phyloP scores from a whole-genome alignment of 2,888 invertebrate species.

The Plusia festucae region DNA sequence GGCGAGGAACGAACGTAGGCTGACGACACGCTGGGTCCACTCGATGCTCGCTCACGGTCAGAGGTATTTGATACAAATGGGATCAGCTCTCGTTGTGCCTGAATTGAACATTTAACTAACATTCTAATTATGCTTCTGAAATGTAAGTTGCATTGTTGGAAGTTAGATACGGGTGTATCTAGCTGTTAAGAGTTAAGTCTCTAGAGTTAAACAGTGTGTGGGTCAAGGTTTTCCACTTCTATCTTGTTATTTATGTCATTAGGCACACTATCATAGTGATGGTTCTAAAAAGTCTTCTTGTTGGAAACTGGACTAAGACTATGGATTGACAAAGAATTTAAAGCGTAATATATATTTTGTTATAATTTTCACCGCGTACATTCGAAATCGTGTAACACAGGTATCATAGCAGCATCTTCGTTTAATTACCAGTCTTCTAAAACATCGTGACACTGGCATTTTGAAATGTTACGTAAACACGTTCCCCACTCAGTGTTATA shows the following conservation, averaged over 20 bases:
- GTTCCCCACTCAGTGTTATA: conserved; percentile 32
- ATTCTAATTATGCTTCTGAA: conserved; percentile 11
- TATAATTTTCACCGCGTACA: neutral
- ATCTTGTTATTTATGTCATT: no score
- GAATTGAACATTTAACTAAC: conserved; percentile 10
- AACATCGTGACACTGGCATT: neutral
- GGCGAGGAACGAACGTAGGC: conserved; percentile 16
- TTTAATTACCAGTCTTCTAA: neutral
- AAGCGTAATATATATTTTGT: no score
- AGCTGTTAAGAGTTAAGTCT: no score
- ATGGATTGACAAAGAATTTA: neutral
- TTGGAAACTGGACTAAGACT: no score
- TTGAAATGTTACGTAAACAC: conserved; percentile 15
- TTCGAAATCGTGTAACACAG: neutral
- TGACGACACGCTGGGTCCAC: conserved; percentile 38
- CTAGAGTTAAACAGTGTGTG: no score
- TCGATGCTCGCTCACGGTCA: conserved; percentile 13
- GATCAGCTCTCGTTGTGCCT: conserved; percentile 11
- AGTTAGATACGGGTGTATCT: no score
- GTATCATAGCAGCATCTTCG: neutral
- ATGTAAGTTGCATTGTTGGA: conserved; percentile 14
- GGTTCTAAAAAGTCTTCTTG: no score
- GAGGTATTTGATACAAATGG: conserved; percentile 11
- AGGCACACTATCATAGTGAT: no score
- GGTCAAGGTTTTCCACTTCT: no score